These are phyloP conservation scores for Sturmia bella DNA, from an alignment of 2,888 invertebrate species.

Conservation along the genomic window DNA sequence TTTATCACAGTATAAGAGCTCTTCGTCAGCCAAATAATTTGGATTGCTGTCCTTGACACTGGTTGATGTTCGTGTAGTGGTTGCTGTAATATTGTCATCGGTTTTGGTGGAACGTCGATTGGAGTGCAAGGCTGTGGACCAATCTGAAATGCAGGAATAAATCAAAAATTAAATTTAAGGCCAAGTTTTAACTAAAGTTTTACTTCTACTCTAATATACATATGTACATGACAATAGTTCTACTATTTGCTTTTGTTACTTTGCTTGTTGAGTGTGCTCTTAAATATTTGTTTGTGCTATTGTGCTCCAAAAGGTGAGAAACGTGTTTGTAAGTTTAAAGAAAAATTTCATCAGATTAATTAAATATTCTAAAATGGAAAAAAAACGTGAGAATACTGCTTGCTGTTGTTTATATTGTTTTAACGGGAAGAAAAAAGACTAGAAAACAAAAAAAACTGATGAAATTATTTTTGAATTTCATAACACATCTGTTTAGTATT, in stretches of 20 bases:
- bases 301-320: neutral
- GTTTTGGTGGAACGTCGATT: constrained; percentile 44
- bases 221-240: too few relatives aligned
- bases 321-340: constrained; percentile 35
- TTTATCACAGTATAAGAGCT: constrained; percentile 73
- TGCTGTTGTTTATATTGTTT: constrained; percentile 7
- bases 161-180: constrained; percentile 13
- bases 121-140: constrained; percentile 70
- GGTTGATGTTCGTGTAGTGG: constrained; percentile 37
- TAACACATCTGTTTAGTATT: constrained; percentile 12
- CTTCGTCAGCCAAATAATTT: constrained; percentile 60
- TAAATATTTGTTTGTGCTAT: too few relatives aligned
- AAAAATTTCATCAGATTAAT: constrained; percentile 65
- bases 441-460: constrained; percentile 29
- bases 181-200: neutral
- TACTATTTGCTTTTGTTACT: too few relatives aligned
- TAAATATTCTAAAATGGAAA: constrained; percentile 5
- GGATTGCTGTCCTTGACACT: constrained; percentile 45
- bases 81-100: constrained; percentile 42
- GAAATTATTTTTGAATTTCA: constrained; percentile 23
- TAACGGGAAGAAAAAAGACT: neutral
- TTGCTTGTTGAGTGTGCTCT: too few relatives aligned
- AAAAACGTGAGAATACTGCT: constrained; percentile 44
- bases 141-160: constrained; percentile 64
- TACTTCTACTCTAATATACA: too few relatives aligned